Base-by-base conservation (phyloP, 2,797 vertebrate species). In the Hyperoplus lanceolatus region DNA sequence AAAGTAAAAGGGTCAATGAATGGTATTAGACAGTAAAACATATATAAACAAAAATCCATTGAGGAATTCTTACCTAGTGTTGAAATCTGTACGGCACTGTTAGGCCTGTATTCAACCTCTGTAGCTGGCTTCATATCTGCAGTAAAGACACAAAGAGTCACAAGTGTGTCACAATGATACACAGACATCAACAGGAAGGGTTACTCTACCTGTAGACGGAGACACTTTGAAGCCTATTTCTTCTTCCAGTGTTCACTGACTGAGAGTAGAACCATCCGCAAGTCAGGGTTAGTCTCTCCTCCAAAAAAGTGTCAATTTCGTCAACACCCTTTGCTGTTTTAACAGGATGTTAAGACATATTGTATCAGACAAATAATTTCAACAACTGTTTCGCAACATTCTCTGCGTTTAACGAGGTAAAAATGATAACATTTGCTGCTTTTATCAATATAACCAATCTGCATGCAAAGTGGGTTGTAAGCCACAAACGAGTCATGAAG, bases 261-360 rank as follows among this genome's bases (percentile, higher is more conserved):
- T 42, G 11, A 78, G 29, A 10, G 10, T 9, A 53, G 16, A 67
- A 6, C 10, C 10, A 2, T 6, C 15, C 59, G 29, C 6, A 15
- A 61, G 66, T 7, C 1, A 0, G 4, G 0, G 6, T 29, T 15
- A 2, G 12, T 51, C 7, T 6, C 21, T 16, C 51, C 49, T 72
- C 53, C 70, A 49, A 21, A 43, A 66, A 58, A 70, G 16, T 53
- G 45, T 56, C 10, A 38, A 4, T 55, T 74, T 58, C 36, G 36
- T 48, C 7, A 56, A 73, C 57, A 13, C 51, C 38, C 42, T 48
- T 70, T 64, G 16, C 41, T 42, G 51, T 77, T 81, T 50, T 29
- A n/a, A 38, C 89, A 90, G 90, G 92, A 93, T 87, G 90, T 93
- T 81, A 78, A 75, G 82, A 85, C 83, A 89, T 10, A 4, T 8